Evolutionary conservation across 1,140 invertebrate species (phyloP).

Genomic region (Saccostrea echinata): DNA sequence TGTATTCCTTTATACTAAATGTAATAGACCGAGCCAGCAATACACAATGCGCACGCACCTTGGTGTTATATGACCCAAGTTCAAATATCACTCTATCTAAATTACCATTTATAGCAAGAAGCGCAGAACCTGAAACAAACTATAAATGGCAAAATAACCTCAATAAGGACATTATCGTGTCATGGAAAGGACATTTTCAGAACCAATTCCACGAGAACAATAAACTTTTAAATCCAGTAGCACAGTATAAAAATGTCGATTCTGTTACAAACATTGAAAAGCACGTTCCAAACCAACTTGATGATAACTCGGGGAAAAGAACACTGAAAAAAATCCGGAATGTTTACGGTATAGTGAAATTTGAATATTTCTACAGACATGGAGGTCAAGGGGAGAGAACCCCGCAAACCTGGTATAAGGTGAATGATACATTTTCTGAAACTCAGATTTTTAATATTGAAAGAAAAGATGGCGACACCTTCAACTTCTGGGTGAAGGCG

Average conservation of each 20-base stretch:
- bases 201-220: background rate
- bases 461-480: constrained; percentile 44
- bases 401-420: constrained; percentile 18
- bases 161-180: background rate
- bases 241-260: background rate
- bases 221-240: constrained; percentile 35
- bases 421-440: constrained; percentile 14
- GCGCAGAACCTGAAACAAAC: constrained; percentile 15
- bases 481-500: constrained; percentile 47
- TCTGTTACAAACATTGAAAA: constrained; percentile 19
- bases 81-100: background rate
- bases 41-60: background rate
- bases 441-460: background rate
- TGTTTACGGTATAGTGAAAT: constrained; percentile 44
- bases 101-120: background rate
- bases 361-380: constrained; percentile 19
- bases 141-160: background rate
- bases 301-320: constrained; percentile 30
- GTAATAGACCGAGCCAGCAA: constrained; percentile 17
- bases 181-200: constrained; percentile 35
- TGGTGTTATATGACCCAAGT: constrained; percentile 2
- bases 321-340: constrained; percentile 39
- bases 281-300: background rate
- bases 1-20: constrained; percentile 18
- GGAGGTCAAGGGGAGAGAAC: constrained; percentile 20